A percentile compares a stretch with the other conserved stretches of the same genome.
phyloP scores from a whole-genome alignment of 1,140 invertebrate genomes.

The Papilio polytes region DNA sequence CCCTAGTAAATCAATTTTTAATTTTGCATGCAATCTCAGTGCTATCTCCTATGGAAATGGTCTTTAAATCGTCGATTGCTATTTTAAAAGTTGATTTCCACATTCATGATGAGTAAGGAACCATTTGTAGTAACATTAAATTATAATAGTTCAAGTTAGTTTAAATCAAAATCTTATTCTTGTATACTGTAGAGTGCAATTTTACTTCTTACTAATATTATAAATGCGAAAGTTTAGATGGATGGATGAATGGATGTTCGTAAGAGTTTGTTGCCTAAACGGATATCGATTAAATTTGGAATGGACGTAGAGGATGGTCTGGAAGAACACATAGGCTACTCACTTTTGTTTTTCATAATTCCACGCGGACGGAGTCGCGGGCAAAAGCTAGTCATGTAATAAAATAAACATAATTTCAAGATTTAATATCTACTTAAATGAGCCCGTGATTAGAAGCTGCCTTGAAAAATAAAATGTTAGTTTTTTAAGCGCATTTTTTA shows the following conservation, averaged over 20 bases:
- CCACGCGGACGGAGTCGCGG: no score
- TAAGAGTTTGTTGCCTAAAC: no score
- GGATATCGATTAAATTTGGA: no score
- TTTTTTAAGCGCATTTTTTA: neutral
- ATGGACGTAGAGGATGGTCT: no score
- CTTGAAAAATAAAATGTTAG: neutral
- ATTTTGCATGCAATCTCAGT: neutral
- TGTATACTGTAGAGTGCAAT: neutral
- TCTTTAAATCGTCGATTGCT: slow-evolving; percentile 3
- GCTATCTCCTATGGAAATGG: slow-evolving; percentile 1
- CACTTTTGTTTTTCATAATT: no score
- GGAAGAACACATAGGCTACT: no score
- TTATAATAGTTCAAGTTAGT: no score
- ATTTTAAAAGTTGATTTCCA: neutral
- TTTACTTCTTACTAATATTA: no score
- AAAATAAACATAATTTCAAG: neutral
- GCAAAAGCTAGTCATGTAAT: no score
- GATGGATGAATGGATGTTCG: no score
- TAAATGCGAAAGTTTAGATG: no score
- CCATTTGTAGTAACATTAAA: neutral
- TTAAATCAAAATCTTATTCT: neutral
- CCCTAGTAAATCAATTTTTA: neutral
- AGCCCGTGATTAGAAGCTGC: neutral
- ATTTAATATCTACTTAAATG: neutral
- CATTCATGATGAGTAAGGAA: neutral